phyloP scores from a whole-genome alignment of 2,113 vertebrate species.

The Lepisosteus osseus region DNA sequence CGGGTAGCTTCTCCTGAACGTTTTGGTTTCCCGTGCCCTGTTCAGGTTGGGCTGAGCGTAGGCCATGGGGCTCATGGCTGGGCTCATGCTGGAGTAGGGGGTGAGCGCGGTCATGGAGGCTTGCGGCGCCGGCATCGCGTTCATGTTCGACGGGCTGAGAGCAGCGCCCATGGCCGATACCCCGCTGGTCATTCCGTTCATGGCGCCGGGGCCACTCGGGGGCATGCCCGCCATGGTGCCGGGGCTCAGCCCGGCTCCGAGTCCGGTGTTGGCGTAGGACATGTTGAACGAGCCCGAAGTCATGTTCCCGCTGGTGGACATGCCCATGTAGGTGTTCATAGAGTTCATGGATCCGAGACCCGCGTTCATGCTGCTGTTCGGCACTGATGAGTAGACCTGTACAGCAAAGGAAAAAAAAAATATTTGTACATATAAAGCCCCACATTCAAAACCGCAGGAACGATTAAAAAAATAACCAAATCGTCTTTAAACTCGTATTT shows the following conservation, averaged over 20 bases:
- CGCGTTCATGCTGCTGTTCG: slow-evolving; percentile 83
- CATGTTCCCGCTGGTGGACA: slow-evolving; percentile 83
- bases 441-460: too few relatives aligned
- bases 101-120: slow-evolving; percentile 80
- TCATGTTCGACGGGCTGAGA: slow-evolving; percentile 81
- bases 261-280: slow-evolving; percentile 87
- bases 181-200: slow-evolving; percentile 78
- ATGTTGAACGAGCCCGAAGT: slow-evolving; percentile 90
- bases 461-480: too few relatives aligned
- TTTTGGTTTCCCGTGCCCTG: slow-evolving; percentile 79
- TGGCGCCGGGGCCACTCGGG: slow-evolving; percentile 60
- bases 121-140: slow-evolving; percentile 80
- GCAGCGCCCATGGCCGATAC: slow-evolving; percentile 81
- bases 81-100: slow-evolving; percentile 84
- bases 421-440: not conserved
- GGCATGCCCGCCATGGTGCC: slow-evolving; percentile 76
- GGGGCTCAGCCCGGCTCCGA: slow-evolving; percentile 79
- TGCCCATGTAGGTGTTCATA: slow-evolving; percentile 93
- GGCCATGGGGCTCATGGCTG: slow-evolving; percentile 87
- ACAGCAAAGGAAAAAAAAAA: not conserved
- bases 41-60: slow-evolving; percentile 80
- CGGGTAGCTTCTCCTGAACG: slow-evolving; percentile 89
- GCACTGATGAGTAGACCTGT: slow-evolving; percentile 91
- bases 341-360: slow-evolving; percentile 83
- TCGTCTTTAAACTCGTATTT: too few relatives aligned